A percentile compares a stretch with the other conserved stretches of the same genome.
These are phyloP conservation scores for Phyllostomus hastatus DNA, from an alignment of 2,113 vertebrate genomes.

Conservation along the genomic window DNA sequence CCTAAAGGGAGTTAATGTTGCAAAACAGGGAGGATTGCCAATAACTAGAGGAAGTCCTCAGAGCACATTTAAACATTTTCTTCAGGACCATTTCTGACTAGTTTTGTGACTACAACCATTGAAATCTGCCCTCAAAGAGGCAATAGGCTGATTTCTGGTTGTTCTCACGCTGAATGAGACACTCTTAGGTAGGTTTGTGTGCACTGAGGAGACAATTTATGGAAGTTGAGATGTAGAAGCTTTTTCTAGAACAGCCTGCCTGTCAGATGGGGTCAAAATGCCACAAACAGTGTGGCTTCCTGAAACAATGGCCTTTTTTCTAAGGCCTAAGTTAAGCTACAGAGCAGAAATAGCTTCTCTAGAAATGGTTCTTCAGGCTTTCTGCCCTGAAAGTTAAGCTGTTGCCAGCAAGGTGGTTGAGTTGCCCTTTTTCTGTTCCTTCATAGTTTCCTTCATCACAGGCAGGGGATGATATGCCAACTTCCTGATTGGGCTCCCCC, in stretches of 20 bases:
- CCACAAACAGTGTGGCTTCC: not conserved
- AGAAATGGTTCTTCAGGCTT: not conserved
- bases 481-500: not conserved
- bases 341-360: not conserved
- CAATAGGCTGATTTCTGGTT: not conserved
- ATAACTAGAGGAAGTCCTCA: slow-evolving; percentile 26
- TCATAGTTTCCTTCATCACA: not conserved
- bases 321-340: not conserved
- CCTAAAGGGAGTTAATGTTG: not conserved
- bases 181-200: not conserved
- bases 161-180: not conserved
- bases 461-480: too few relatives aligned
- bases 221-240: not conserved
- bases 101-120: not conserved
- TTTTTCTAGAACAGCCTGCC: not conserved
- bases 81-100: not conserved
- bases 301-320: not conserved
- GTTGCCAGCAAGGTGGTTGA: not conserved
- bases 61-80: not conserved
- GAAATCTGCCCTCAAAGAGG: not conserved
- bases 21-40: slow-evolving; percentile 26
- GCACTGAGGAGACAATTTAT: not conserved
- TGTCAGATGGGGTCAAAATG: not conserved
- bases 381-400: not conserved
- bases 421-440: slow-evolving; percentile 27